phyloP scores from a whole-genome alignment of 2,888 invertebrate species.

The Rhingia rostrata region DNA sequence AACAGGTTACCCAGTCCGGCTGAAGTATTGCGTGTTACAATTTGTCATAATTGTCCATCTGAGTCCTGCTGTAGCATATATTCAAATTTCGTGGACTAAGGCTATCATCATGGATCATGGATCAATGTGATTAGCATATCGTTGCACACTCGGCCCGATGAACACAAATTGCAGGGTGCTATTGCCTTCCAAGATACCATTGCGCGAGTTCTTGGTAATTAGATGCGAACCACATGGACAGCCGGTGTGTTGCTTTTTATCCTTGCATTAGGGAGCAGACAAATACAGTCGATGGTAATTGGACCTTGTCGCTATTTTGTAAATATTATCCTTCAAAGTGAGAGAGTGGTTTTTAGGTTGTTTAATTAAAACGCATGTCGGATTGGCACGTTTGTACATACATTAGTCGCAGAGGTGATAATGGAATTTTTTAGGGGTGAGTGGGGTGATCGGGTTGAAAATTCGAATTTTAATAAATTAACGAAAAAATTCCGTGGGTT shows the following conservation, averaged over 20 bases:
- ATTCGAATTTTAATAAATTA: too few relatives aligned
- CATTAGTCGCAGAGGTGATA: too few relatives aligned
- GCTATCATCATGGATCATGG: constrained; percentile 49
- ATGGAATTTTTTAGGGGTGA: too few relatives aligned
- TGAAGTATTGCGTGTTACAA: constrained; percentile 32
- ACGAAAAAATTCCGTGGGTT: too few relatives aligned
- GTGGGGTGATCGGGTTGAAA: too few relatives aligned
- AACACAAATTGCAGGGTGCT: constrained; percentile 28
- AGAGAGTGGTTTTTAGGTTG: background rate
- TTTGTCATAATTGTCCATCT: constrained; percentile 56
- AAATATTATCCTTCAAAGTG: background rate
- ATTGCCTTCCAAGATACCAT: background rate
- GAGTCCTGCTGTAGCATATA: constrained; percentile 1
- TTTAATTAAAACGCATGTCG: background rate
- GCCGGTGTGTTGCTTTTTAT: constrained; percentile 10
- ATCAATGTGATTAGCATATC: constrained; percentile 65
- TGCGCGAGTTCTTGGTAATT: constrained; percentile 1
- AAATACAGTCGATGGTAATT: background rate
- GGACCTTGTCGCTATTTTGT: background rate
- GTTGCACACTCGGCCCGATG: constrained; percentile 36
- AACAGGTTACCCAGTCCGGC: constrained; percentile 36
- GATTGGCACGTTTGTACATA: too few relatives aligned
- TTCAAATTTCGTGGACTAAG: constrained; percentile 29
- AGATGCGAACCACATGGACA: background rate
- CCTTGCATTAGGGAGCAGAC: too few relatives aligned